These are phyloP conservation scores for Drosophila melanocephala DNA, from an alignment of 2,888 invertebrate genomes.

Conservation along the genomic window DNA sequence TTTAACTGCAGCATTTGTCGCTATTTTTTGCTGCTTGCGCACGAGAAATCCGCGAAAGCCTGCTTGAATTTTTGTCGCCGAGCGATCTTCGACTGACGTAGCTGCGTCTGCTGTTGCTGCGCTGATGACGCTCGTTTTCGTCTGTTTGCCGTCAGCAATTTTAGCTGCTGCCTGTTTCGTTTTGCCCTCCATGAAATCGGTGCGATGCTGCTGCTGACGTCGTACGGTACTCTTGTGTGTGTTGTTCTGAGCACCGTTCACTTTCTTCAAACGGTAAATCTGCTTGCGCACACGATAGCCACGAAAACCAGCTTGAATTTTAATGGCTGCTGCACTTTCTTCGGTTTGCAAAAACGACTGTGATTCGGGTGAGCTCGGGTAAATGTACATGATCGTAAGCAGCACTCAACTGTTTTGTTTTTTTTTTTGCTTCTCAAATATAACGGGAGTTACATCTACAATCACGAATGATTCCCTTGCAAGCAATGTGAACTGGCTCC, in stretches of 20 bases:
- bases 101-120: constrained; percentile 27
- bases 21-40: constrained; percentile 84
- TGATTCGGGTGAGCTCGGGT: constrained; percentile 85
- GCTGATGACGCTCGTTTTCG: constrained; percentile 6
- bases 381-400: constrained; percentile 84
- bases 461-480: constrained; percentile 14
- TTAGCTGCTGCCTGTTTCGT: constrained; percentile 17
- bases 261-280: constrained; percentile 71
- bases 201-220: constrained; percentile 47
- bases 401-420: constrained; percentile 28
- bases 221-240: constrained; percentile 37
- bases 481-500: constrained; percentile 56
- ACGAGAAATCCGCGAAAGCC: constrained; percentile 84
- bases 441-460: constrained; percentile 32
- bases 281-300: constrained; percentile 87
- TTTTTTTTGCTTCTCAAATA: constrained; percentile 7
- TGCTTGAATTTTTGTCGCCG: constrained; percentile 85
- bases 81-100: constrained; percentile 77
- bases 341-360: constrained; percentile 78
- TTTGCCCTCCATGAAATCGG: constrained; percentile 49
- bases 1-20: constrained; percentile 85
- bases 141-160: constrained; percentile 23
- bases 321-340: constrained; percentile 86
- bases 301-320: constrained; percentile 87
- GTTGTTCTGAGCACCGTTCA: constrained; percentile 23